Percentiles rank a stretch among this genome's conserved stretches.
Evolutionary conservation across 2,797 vertebrate genomes (phyloP).

Genomic region (Scleropages formosus): DNA sequence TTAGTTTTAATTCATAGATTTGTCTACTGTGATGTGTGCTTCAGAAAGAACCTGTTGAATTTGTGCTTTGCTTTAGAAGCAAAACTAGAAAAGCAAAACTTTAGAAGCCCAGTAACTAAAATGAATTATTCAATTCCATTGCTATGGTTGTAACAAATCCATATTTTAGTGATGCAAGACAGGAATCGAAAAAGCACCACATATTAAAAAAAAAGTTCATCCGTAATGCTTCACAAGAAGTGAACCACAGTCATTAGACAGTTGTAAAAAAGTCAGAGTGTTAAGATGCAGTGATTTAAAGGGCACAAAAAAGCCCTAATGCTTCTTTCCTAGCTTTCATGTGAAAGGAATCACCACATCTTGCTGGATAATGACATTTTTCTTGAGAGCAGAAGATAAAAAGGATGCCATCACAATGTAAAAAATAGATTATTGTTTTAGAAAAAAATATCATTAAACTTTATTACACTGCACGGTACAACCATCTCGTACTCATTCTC

Average conservation of each 20-base stretch:
- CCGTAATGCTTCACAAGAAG: not conserved
- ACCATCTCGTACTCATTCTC: constrained; percentile 79
- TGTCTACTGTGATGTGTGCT: not conserved
- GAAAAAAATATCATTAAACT: constrained; percentile 80
- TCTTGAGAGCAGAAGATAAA: not conserved
- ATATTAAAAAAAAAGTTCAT: not conserved
- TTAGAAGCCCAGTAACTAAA: not conserved
- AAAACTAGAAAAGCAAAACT: not conserved
- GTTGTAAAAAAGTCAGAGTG: too few relatives aligned
- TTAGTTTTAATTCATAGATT: not conserved
- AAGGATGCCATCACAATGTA: constrained; percentile 25
- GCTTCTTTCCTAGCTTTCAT: not conserved
- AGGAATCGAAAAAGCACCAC: not conserved
- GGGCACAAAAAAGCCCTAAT: not conserved
- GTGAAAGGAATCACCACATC: not conserved
- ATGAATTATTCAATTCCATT: not conserved
- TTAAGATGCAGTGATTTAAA: not conserved
- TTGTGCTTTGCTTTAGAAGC: not conserved
- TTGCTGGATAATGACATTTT: not conserved
- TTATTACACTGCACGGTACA: constrained; percentile 89
- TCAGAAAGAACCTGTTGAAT: constrained; percentile 11
- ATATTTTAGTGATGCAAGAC: not conserved
- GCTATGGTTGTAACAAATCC: not conserved
- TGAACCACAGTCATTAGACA: not conserved
- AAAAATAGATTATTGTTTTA: constrained; percentile 39